Evolutionary conservation across 2,113 vertebrate genomes (phyloP).

Genomic region (Microtus pennsylvanicus): DNA sequence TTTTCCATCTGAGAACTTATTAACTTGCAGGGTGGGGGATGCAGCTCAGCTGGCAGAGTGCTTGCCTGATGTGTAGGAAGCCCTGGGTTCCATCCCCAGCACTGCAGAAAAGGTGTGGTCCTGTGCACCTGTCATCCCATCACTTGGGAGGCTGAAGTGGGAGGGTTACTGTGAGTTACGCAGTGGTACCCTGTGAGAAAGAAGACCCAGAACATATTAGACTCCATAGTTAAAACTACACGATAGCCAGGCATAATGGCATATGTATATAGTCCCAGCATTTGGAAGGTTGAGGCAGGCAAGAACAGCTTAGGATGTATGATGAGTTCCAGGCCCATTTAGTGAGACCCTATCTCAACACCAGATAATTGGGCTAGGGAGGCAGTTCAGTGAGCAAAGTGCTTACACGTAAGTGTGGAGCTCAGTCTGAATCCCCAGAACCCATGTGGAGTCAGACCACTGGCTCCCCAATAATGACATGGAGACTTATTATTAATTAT

Average conservation of each 20-base stretch:
- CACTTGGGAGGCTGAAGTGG: too few relatives aligned
- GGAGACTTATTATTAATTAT: too few relatives aligned
- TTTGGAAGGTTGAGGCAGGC: neutral
- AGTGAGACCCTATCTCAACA: neutral
- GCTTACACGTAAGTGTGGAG: neutral
- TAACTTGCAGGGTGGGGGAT: neutral
- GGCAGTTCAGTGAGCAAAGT: neutral
- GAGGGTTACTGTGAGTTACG: neutral
- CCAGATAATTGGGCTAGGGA: neutral
- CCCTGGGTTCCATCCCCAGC: neutral
- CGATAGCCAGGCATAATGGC: neutral
- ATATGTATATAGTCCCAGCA: neutral
- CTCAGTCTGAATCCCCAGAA: neutral
- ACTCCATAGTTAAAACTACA: conserved; percentile 37
- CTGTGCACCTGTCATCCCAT: neutral
- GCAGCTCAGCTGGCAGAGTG: neutral
- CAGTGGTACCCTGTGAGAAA: neutral
- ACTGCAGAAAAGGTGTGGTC: neutral
- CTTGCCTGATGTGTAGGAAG: neutral
- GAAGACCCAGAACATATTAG: neutral
- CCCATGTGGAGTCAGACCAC: too few relatives aligned
- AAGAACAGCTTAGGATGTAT: neutral
- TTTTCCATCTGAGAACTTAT: neutral
- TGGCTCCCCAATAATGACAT: too few relatives aligned
- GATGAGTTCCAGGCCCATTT: neutral